These are phyloP conservation scores for Idaea straminata DNA, from an alignment of 2,888 invertebrate species.

Conservation along the genomic window DNA sequence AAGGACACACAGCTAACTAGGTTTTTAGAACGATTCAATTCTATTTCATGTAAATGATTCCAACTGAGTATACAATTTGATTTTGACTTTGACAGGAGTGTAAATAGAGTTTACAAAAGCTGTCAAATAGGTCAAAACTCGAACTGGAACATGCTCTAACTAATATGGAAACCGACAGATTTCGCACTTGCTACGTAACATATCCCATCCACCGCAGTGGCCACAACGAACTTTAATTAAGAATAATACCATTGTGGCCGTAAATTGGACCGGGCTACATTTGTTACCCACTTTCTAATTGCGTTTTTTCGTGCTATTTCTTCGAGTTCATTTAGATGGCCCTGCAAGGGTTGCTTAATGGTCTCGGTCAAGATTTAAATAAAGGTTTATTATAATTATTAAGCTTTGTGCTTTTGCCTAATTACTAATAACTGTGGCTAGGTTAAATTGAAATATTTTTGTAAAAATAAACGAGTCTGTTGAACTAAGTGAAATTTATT, in stretches of 20 bases:
- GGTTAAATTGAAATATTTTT: too few relatives aligned
- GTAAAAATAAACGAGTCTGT: too few relatives aligned
- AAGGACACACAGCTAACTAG: too few relatives aligned
- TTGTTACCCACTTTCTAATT: constrained; percentile 27
- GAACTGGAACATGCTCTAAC: background rate
- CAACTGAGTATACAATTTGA: too few relatives aligned
- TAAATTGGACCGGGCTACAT: constrained; percentile 27
- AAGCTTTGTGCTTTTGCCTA: background rate
- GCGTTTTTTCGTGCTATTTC: constrained; percentile 20
- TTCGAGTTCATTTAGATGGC: constrained; percentile 1
- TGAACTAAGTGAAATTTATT: too few relatives aligned
- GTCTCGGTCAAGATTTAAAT: background rate
- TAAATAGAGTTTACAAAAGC: too few relatives aligned
- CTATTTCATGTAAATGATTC: too few relatives aligned
- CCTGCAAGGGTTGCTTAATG: background rate
- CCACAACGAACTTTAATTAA: constrained; percentile 30
- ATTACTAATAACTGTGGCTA: too few relatives aligned
- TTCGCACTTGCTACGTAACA: background rate
- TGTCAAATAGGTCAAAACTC: background rate
- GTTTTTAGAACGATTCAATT: too few relatives aligned
- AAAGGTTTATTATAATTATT: background rate
- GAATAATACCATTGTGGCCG: constrained; percentile 30
- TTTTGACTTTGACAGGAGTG: too few relatives aligned
- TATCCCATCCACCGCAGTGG: constrained; percentile 9
- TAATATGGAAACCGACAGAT: background rate